Percentiles rank a stretch among this genome's conserved stretches.
These are phyloP conservation scores for Congeria kusceri DNA, from an alignment of 2,888 invertebrate species.

Conservation along the genomic window DNA sequence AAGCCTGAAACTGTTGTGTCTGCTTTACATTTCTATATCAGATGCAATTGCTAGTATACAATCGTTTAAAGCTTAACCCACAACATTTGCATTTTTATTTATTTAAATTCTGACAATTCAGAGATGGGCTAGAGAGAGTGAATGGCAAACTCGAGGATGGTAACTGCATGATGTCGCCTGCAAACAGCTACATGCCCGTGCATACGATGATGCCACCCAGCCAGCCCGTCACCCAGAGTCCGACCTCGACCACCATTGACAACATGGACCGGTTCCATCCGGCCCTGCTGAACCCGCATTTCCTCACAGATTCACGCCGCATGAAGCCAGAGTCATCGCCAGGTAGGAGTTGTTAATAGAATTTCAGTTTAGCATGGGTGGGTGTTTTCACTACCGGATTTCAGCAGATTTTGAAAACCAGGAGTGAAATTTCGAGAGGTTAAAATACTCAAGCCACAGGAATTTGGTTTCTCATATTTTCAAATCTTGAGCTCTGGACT, in stretches of 20 bases:
- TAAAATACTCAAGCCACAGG: no score
- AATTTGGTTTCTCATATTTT: no score
- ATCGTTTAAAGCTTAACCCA: no score
- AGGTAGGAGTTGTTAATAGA: slow-evolving; percentile 20
- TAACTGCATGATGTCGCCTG: slow-evolving; percentile 67
- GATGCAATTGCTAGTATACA: no score
- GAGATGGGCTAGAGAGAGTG: no score
- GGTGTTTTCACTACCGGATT: background rate
- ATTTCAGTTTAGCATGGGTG: background rate
- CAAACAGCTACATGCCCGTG: slow-evolving; percentile 63
- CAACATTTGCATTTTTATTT: no score
- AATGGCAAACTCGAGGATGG: slow-evolving; percentile 50
- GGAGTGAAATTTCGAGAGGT: background rate
- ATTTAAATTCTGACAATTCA: no score
- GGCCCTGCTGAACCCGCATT: slow-evolving; percentile 64
- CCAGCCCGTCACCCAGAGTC: slow-evolving; percentile 61
- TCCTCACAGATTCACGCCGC: slow-evolving; percentile 58
- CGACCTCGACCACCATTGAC: slow-evolving; percentile 76
- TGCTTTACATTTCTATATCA: no score
- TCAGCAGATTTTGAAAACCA: background rate
- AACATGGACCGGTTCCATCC: slow-evolving; percentile 57
- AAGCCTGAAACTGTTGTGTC: no score
- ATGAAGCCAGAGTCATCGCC: slow-evolving; percentile 54
- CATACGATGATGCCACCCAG: slow-evolving; percentile 67
- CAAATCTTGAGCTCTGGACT: no score